Percentiles rank a stretch among this genome's conserved stretches.
phyloP scores from a whole-genome alignment of 2,113 vertebrate species.

The Oreochromis spilurus region DNA sequence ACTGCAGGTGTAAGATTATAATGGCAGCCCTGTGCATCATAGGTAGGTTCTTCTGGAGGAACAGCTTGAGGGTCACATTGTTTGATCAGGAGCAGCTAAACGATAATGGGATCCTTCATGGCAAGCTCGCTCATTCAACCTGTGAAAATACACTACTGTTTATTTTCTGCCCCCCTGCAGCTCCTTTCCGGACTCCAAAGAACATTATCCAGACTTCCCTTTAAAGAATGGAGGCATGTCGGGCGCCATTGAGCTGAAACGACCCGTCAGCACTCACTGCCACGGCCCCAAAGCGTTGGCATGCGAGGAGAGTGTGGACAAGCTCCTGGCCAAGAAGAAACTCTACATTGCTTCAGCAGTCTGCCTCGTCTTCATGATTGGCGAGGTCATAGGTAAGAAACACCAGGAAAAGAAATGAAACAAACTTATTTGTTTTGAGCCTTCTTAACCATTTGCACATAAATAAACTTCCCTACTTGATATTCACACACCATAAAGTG shows the following conservation, averaged over 20 bases:
- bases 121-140: background rate
- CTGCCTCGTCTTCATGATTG: conserved; percentile 93
- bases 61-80: background rate
- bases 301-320: conserved; percentile 57
- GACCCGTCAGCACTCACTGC: conserved; percentile 61
- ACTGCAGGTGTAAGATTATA: background rate
- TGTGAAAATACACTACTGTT: background rate
- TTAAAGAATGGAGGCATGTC: conserved; percentile 65
- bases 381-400: conserved; percentile 81
- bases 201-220: conserved; percentile 48
- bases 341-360: conserved; percentile 84
- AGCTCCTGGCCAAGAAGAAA: conserved; percentile 80
- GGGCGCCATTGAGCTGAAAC: conserved; percentile 70
- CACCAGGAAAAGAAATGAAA: background rate
- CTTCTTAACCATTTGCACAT: background rate
- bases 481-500: background rate
- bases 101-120: background rate
- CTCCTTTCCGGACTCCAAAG: conserved; percentile 69
- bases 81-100: background rate
- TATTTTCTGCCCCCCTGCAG: conserved; percentile 29
- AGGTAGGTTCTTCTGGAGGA: background rate
- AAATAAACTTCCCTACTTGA: background rate
- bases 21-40: background rate
- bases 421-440: background rate
- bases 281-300: conserved; percentile 36